A percentile compares a stretch with the other conserved stretches of the same genome.
These are phyloP conservation scores for Cladorhizidae sp. DNA, from an alignment of 37 sponge, comb jelly and placozoan species.

Conservation along the genomic window DNA sequence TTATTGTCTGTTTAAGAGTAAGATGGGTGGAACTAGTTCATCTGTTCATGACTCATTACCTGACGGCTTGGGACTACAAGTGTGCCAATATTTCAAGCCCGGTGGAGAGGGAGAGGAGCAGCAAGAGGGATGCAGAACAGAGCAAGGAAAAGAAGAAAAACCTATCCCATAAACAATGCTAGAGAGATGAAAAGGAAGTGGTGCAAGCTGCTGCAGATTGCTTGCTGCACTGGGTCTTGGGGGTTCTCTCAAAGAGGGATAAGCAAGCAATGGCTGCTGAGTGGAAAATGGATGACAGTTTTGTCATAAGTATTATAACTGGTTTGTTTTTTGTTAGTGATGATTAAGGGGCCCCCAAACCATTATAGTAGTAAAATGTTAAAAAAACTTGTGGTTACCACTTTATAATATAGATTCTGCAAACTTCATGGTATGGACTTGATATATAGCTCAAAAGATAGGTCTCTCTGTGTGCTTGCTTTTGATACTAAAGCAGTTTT, in stretches of 20 bases:
- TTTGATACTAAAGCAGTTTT: no score
- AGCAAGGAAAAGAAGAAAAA: conserved; percentile 66
- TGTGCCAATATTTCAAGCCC: conserved; percentile 82
- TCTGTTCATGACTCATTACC: conserved; percentile 78
- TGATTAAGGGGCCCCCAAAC: no score
- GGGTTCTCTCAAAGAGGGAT: conserved; percentile 61
- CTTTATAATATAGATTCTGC: no score
- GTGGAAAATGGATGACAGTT: conserved; percentile 45
- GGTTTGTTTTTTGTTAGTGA: no score
- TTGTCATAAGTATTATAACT: background rate
- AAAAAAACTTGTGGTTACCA: no score
- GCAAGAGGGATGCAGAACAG: conserved; percentile 73
- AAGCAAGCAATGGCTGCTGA: conserved; percentile 80
- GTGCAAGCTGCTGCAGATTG: background rate
- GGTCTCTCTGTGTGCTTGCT: no score
- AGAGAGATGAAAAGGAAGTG: conserved; percentile 44
- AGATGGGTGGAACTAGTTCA: conserved; percentile 80
- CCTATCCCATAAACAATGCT: conserved; percentile 60
- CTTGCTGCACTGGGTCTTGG: conserved; percentile 3
- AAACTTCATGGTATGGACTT: no score
- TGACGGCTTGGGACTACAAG: conserved; percentile 71
- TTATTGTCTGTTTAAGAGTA: conserved; percentile 73
- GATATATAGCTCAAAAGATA: no score
- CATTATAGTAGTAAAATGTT: no score
- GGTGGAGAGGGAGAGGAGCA: conserved; percentile 75